Conservation (phyloP, 2,888 invertebrate genomes). For the Netelia fuscicornis region DNA sequence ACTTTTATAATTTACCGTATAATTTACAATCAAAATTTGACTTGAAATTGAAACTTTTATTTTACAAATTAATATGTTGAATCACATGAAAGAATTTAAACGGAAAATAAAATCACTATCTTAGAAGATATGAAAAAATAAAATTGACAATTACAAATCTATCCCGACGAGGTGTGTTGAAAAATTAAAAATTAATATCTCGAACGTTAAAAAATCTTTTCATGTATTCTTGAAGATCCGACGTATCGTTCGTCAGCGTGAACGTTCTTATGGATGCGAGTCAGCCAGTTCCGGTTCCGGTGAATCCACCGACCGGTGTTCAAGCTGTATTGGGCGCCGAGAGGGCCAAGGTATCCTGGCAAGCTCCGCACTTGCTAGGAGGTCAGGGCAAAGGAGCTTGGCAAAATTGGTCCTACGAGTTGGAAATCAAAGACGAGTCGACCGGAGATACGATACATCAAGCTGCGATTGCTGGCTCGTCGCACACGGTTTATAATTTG, state of each 20-base stretch:
- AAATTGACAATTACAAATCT: no score
- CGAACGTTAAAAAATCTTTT: neutral
- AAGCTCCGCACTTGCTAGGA: slow-evolving; percentile 90
- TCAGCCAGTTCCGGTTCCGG: slow-evolving; percentile 92
- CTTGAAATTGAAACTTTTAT: no score
- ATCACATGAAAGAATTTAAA: no score
- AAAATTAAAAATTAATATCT: neutral
- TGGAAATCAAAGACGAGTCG: slow-evolving; percentile 88
- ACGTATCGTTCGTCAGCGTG: slow-evolving; percentile 86
- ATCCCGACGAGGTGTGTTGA: no score
- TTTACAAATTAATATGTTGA: no score
- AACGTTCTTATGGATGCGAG: slow-evolving; percentile 85
- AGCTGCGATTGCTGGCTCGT: slow-evolving; percentile 87
- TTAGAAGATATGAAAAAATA: neutral
- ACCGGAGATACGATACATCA: slow-evolving; percentile 84
- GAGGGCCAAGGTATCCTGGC: slow-evolving; percentile 93
- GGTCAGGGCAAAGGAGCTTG: slow-evolving; percentile 89
- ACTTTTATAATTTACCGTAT: no score
- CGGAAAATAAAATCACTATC: neutral
- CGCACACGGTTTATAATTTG: slow-evolving; percentile 89
- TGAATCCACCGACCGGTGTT: slow-evolving; percentile 91
- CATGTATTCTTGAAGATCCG: slow-evolving; percentile 76
- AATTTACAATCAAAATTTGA: no score
- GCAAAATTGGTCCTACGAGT: slow-evolving; percentile 92
- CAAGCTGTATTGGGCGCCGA: slow-evolving; percentile 93